Evolutionary conservation across 2,113 vertebrate genomes (phyloP).

Genomic region (Takifugu flavidus): DNA sequence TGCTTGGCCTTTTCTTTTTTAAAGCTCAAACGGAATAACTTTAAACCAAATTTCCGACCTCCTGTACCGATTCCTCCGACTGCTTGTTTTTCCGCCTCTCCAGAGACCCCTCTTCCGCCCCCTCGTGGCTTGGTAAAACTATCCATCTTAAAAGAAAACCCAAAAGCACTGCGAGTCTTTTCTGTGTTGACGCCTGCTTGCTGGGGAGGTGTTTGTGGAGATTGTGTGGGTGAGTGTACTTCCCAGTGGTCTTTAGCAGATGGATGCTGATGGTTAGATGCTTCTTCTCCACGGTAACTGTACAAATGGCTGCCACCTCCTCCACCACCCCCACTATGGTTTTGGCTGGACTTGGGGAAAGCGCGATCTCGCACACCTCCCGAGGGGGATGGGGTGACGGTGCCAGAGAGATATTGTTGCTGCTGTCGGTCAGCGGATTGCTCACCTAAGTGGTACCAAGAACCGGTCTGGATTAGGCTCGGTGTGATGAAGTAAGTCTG

Average conservation of each 20-base stretch:
- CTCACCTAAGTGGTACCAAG: conserved; percentile 98
- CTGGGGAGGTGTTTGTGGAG: conserved; percentile 86
- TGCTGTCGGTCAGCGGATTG: conserved; percentile 74
- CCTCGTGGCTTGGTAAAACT: conserved; percentile 89
- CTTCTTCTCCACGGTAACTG: conserved; percentile 88
- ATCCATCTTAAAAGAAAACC: conserved; percentile 93
- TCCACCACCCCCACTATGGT: conserved; percentile 72
- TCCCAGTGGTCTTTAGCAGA: conserved; percentile 91
- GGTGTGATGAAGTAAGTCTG: conserved; percentile 99
- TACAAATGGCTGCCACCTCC: conserved; percentile 82
- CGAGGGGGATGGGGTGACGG: conserved; percentile 86
- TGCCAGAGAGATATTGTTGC: conserved; percentile 82
- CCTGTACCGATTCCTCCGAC: conserved; percentile 80
- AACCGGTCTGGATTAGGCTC: conserved; percentile 87
- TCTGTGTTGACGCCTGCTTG: conserved; percentile 76
- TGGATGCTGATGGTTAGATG: conserved; percentile 87
- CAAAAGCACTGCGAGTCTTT: conserved; percentile 90
- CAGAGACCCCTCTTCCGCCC: conserved; percentile 41
- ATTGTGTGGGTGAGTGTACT: conserved; percentile 76
- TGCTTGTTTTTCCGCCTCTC: conserved; percentile 85
- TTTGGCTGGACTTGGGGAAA: conserved; percentile 81
- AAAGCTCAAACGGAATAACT: conserved; percentile 95
- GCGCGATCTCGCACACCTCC: conserved; percentile 89
- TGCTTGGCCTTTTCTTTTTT: conserved; percentile 98
- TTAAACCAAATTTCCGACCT: conserved; percentile 88